Evolutionary conservation across 1,140 invertebrate species (phyloP).

Genomic region (Panagrolaimus sp.): DNA sequence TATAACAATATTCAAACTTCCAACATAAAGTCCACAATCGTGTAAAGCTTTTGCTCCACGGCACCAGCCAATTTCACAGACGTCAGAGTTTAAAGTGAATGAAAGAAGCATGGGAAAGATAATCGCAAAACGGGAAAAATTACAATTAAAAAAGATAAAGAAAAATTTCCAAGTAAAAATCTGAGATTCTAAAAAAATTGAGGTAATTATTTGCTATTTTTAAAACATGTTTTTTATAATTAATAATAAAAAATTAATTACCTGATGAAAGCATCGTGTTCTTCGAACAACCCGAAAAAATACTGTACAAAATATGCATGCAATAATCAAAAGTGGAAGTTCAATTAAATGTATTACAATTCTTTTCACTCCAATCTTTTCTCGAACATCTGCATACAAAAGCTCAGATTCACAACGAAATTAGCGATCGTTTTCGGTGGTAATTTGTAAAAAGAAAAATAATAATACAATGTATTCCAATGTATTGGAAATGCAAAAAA

Average conservation of each 20-base stretch:
- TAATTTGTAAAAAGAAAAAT: no score
- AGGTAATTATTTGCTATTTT: no score
- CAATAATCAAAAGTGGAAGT: background rate
- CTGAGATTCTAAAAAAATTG: background rate
- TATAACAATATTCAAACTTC: slow-evolving; percentile 2
- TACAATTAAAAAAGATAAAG: background rate
- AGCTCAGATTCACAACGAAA: no score
- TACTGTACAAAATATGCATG: background rate
- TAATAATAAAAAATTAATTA: background rate
- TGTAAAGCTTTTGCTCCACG: background rate
- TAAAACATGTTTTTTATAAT: background rate
- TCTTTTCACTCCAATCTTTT: no score
- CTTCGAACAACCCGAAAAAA: background rate
- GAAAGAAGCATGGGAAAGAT: background rate
- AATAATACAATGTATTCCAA: no score
- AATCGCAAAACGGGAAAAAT: background rate
- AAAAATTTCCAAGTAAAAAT: background rate
- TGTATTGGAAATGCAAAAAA: no score
- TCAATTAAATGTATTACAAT: background rate
- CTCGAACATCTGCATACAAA: no score
- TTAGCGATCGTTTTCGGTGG: no score
- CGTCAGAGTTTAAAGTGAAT: background rate
- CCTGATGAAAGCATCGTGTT: background rate
- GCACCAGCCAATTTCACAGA: background rate
- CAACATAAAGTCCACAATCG: slow-evolving; percentile 1